Base-by-base conservation (phyloP, 2,888 invertebrate species). In the Troilus luridus region DNA sequence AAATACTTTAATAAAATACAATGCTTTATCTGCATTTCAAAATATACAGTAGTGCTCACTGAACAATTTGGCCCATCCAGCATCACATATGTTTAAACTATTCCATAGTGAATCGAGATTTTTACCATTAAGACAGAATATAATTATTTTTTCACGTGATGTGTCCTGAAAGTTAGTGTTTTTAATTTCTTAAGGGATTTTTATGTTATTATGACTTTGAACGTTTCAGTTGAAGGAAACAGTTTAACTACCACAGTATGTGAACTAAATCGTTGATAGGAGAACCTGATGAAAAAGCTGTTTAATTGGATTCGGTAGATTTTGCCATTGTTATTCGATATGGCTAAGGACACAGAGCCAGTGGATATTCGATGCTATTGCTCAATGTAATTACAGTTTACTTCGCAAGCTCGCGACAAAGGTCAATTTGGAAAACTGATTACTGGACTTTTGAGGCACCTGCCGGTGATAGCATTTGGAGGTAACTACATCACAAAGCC, bases 401-500 rank as follows among this genome's bases (percentile, higher is more conserved):
- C 85, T n/a, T 12, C n/a, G 12, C 12, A 54, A 56, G 11, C n/a
- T 56, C 56, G 14, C 56, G 21, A 85, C 85, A 85, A 54, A 56
- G 85, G 21, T n/a, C 85, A 85, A 85, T 85, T 85, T 21, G n/a
- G 56, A 85, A 85, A n/a, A 58, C n/a, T 41, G 72, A 41, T 19
- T 9, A 8, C 27, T 41, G 27, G 1, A 1, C 19, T 41, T 77
- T 41, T 19, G 17, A 17, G 41, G 27, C 3, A 41, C 64, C 10
- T n/a, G n/a, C 77, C 27, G 27, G 41, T 41, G 14, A 7, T 0
- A n/a, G 56, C 0, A 85, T 85, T 58, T 11, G 10, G 8, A 14
- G 54, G 56, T n/a, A 2, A 81, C 54, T 54, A 56, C n/a, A 85
- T 21, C 10, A 56, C 6, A 10, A 67, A 67, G 24, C 24, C 24